A percentile compares a stretch with the other conserved stretches of the same genome.
Evolutionary conservation across 2,113 vertebrate genomes (phyloP).

Genomic region (Ophiodon elongatus): DNA sequence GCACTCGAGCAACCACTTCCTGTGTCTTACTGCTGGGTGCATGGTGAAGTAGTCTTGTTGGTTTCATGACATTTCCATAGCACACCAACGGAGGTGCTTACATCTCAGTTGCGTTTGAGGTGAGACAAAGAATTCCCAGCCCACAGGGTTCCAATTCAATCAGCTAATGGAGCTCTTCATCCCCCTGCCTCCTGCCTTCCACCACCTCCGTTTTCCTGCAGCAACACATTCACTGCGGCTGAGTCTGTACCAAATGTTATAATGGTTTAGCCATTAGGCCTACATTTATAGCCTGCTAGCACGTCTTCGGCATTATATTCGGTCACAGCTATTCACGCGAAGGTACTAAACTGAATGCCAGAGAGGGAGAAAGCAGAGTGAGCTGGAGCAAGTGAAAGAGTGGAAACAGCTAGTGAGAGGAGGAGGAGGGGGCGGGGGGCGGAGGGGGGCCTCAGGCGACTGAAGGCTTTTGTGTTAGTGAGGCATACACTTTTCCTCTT

Average conservation of each 20-base stretch:
- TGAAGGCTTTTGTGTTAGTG: conserved; percentile 59
- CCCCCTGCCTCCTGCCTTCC: conserved; percentile 39
- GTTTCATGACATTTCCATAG: conserved; percentile 46
- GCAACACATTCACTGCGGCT: conserved; percentile 70
- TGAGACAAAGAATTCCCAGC: conserved; percentile 63
- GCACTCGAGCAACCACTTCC: conserved; percentile 32
- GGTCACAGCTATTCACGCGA: conserved; percentile 74
- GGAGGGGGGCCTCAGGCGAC: conserved; percentile 34
- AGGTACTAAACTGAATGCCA: conserved; percentile 65
- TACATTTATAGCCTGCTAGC: conserved; percentile 76
- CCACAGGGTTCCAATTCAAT: conserved; percentile 78
- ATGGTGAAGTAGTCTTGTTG: conserved; percentile 15
- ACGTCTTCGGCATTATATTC: conserved; percentile 75
- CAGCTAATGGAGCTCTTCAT: conserved; percentile 81
- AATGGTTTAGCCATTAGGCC: conserved; percentile 81
- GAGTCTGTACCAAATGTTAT: conserved; percentile 68
- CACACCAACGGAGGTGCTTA: conserved; percentile 59
- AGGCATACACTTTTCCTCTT: conserved; percentile 49
- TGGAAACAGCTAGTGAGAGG: conserved; percentile 21
- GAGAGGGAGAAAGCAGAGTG: conserved; percentile 25
- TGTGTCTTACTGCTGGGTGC: conserved; percentile 27
- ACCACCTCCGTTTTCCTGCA: conserved; percentile 66
- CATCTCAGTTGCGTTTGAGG: conserved; percentile 59
- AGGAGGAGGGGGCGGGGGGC: background rate
- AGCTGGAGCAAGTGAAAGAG: conserved; percentile 18